Base-by-base conservation (phyloP, 1,140 invertebrate genomes). In the Sarcophaga bullata region DNA sequence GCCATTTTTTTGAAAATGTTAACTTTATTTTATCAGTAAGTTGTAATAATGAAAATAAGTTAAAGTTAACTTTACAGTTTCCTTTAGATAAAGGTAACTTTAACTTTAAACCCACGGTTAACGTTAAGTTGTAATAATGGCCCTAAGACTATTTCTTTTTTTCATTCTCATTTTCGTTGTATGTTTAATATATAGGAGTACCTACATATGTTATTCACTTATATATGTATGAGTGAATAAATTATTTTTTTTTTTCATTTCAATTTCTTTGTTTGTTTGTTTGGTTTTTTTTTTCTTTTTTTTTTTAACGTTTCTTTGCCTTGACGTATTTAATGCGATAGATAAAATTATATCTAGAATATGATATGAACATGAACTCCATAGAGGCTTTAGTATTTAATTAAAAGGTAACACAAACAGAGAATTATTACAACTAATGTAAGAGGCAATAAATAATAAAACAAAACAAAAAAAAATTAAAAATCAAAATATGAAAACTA, bases 281-380 rank as follows among this genome's bases (percentile, higher is more conserved):
- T 37, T n/a, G n/a, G 25, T 3, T 58, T 58, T 4, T 58, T 58
- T 58, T 37, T 37, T 37, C 0, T 58, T 58, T 4, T 58, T 58
- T 58, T 37, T 37, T 37, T 58, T 15, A 58, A 58, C n/a, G 49
- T 50, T 11, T 78, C 50, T 78, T 52, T 78, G 75, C 75, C 75
- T 78, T 78, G 48, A 48, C 75, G 48, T 78, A 78, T 78, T 49
- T 19, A 78, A 78, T 78, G 75, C 75, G 48, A 78, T 78, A 76
- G 73, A 76, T 15, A 78, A 78, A 50, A 52, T 25, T 78, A 48
- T 78, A 78, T 78, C 49, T 78, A 78, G 25, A 52, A 50, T 50
- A 78, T 78, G 75, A 78, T 48, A 78, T 78, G 75, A 78, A 78
- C 48, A 78, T 78, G 75, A 78, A 78, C 48, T n/a, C 48, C 17